Evolutionary conservation across 2,888 invertebrate species (phyloP).

Genomic region (Romanomermis culicivorax): DNA sequence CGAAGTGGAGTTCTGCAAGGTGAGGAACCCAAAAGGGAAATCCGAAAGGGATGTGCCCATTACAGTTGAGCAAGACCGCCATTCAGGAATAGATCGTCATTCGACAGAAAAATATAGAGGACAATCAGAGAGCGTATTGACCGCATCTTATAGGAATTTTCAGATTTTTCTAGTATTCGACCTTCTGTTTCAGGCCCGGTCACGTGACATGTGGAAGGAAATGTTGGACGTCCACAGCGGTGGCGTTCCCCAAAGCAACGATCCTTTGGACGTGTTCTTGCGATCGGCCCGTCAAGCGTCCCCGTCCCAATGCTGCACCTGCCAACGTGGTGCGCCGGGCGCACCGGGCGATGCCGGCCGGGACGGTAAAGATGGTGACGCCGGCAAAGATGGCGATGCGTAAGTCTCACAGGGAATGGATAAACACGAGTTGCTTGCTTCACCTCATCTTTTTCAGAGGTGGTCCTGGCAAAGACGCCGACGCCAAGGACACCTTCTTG

Average conservation of each 20-base stretch:
- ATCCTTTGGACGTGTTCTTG: conserved; percentile 1
- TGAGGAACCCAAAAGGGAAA: no score
- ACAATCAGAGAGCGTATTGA: no score
- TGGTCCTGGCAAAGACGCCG: conserved; percentile 4
- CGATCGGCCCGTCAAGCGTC: conserved; percentile 1
- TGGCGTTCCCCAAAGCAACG: not conserved
- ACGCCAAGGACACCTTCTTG: not conserved
- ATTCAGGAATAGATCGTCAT: no score
- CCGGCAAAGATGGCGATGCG: conserved; percentile 4
- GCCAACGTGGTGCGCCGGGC: conserved; percentile 15
- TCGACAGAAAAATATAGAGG: no score
- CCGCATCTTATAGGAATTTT: no score
- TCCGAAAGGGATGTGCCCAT: no score
- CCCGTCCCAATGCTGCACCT: conserved; percentile 12
- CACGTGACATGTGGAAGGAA: conserved; percentile 6
- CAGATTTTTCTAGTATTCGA: no score
- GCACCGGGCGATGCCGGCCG: conserved; percentile 17
- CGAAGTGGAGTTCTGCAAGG: conserved; percentile 11
- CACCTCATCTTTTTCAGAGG: conserved; percentile 1
- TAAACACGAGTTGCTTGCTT: no score
- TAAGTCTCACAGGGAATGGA: no score
- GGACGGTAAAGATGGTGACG: conserved; percentile 6
- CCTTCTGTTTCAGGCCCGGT: conserved; percentile 1
- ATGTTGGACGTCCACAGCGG: conserved; percentile 6
- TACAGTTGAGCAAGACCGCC: no score